Evolutionary conservation across 1,140 invertebrate species (phyloP).

Genomic region (Radopholus similis): DNA sequence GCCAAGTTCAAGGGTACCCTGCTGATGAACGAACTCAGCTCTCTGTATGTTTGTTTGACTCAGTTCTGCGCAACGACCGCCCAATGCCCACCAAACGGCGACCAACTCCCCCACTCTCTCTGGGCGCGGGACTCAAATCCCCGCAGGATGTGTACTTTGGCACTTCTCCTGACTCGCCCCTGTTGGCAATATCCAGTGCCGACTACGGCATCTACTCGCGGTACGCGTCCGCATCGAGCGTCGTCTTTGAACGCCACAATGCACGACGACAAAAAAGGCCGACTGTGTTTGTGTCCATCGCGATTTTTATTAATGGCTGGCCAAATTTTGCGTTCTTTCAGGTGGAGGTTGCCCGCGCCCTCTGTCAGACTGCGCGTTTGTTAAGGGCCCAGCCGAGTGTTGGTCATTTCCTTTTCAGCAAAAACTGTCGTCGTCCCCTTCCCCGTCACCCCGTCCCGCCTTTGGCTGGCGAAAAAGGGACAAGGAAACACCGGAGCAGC

Average conservation of each 20-base stretch:
- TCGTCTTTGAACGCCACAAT: slow-evolving; percentile 1
- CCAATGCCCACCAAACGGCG: not conserved
- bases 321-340: not conserved
- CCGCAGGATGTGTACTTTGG: slow-evolving; percentile 40
- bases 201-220: slow-evolving; percentile 21
- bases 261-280: not conserved
- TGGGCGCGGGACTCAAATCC: slow-evolving; percentile 38
- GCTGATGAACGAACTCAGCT: not conserved
- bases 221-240: slow-evolving; percentile 12
- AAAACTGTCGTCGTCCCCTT: not conserved
- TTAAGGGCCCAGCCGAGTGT: not conserved
- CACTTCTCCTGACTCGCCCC: not conserved
- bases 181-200: slow-evolving; percentile 1
- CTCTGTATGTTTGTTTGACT: not conserved
- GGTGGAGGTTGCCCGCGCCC: slow-evolving; percentile 8
- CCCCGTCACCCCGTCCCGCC: not conserved
- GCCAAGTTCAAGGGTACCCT: not conserved
- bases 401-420: too few relatives aligned
- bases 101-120: slow-evolving; percentile 1
- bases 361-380: not conserved
- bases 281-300: too few relatives aligned
- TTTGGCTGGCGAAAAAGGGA: not conserved
- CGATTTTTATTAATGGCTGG: too few relatives aligned
- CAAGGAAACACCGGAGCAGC: not conserved
- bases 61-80: not conserved